Evolutionary conservation across 2,113 vertebrate genomes (phyloP).

Genomic region (Guaruba guarouba): DNA sequence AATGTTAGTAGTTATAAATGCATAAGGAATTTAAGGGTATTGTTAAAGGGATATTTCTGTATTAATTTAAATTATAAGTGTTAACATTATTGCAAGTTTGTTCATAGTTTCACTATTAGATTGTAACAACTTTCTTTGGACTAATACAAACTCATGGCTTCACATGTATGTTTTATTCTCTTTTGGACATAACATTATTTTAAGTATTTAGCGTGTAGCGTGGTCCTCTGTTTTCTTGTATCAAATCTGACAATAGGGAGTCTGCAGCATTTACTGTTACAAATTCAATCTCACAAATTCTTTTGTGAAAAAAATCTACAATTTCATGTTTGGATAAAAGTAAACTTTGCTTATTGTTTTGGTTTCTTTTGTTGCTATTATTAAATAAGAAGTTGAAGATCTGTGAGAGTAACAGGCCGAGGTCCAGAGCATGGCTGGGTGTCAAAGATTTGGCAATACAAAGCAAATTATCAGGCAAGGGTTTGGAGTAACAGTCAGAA

Average conservation of each 20-base stretch:
- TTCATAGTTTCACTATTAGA: neutral
- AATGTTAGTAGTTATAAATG: neutral
- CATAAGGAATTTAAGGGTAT: neutral
- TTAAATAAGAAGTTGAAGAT: neutral
- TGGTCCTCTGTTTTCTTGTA: neutral
- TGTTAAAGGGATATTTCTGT: neutral
- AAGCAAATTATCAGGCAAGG: neutral
- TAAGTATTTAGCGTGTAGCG: neutral
- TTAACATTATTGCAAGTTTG: neutral
- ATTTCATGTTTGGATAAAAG: neutral
- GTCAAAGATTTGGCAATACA: neutral
- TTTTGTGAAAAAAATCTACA: neutral
- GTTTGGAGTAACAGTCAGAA: neutral
- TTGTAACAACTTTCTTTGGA: neutral
- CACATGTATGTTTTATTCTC: neutral
- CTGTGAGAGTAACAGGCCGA: neutral
- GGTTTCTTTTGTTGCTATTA: neutral
- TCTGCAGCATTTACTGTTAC: neutral
- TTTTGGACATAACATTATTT: neutral
- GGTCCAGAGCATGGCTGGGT: neutral
- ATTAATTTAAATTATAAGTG: neutral
- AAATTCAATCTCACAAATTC: neutral
- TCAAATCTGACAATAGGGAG: neutral
- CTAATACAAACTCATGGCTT: neutral
- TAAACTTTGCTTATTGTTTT: neutral